Percentiles rank a stretch among this genome's conserved stretches.
These are phyloP conservation scores for Lipophrys pholis DNA, from an alignment of 2,113 vertebrate genomes.

Conservation along the genomic window DNA sequence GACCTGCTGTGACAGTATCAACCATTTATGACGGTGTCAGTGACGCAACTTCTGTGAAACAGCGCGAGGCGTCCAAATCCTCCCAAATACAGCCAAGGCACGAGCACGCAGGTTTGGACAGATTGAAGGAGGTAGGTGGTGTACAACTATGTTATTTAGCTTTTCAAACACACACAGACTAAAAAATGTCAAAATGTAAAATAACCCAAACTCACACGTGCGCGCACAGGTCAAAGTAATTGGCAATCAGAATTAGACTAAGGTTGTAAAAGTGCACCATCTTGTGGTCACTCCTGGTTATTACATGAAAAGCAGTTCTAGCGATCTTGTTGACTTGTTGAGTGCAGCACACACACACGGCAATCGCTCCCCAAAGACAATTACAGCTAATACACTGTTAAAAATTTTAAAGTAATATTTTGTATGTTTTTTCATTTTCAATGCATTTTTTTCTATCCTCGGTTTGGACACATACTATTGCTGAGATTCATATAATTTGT, in stretches of 20 bases:
- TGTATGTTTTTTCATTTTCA: too few species aligned
- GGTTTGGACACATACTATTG: too few species aligned
- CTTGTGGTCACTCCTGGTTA: conserved; percentile 32
- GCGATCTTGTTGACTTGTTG: too few species aligned
- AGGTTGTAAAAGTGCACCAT: conserved; percentile 2
- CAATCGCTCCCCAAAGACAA: too few species aligned
- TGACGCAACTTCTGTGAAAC: conserved; percentile 19
- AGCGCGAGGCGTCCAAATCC: neutral
- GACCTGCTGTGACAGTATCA: conserved; percentile 6
- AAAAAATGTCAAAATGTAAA: too few species aligned
- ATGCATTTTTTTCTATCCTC: too few species aligned
- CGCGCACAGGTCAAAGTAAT: neutral
- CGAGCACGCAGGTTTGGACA: neutral
- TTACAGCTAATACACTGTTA: too few species aligned
- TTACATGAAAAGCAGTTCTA: neutral
- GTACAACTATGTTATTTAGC: too few species aligned
- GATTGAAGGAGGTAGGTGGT: neutral
- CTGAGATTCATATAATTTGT: too few species aligned
- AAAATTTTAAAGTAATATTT: too few species aligned
- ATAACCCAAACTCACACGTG: neutral
- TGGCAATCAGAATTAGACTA: rapidly evolving
- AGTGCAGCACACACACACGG: too few species aligned
- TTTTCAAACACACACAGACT: too few species aligned
- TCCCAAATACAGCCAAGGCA: neutral
- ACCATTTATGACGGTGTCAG: neutral